phyloP scores from a whole-genome alignment of 2,888 invertebrate species.

The Chloromyia formosa region DNA sequence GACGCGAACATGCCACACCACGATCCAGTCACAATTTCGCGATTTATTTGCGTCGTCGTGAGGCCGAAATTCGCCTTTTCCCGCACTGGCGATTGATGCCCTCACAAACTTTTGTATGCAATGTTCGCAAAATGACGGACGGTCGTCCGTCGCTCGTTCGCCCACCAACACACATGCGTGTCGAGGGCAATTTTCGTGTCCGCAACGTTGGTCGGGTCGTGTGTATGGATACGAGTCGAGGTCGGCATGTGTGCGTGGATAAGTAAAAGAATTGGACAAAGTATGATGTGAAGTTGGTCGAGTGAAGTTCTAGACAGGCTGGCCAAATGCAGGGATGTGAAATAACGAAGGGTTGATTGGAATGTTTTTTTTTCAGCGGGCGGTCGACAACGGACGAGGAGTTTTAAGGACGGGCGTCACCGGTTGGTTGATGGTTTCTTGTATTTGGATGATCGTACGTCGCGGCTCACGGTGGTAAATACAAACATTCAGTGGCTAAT shows the following conservation, averaged over 20 bases:
- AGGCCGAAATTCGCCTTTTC: conserved; percentile 37
- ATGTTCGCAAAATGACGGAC: conserved; percentile 54
- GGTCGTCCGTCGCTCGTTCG: conserved; percentile 41
- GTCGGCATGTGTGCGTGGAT: not conserved
- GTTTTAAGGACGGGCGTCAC: conserved; percentile 33
- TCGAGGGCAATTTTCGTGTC: conserved; percentile 26
- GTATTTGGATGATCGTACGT: too few relatives aligned
- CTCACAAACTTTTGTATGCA: conserved; percentile 46
- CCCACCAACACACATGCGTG: conserved; percentile 33
- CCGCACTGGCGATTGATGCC: conserved; percentile 39
- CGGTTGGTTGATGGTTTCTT: not conserved
- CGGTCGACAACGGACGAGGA: not conserved
- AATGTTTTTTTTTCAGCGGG: not conserved
- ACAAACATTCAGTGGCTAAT: too few relatives aligned
- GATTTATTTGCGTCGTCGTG: conserved; percentile 26
- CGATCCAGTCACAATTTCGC: conserved; percentile 8
- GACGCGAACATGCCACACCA: not conserved
- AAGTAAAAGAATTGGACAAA: not conserved
- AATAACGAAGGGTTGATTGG: not conserved
- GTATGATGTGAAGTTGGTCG: conserved; percentile 19
- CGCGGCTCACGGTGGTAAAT: too few relatives aligned
- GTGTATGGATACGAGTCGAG: not conserved
- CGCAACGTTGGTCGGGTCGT: not conserved
- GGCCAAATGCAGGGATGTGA: too few relatives aligned
- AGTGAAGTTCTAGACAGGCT: too few relatives aligned